These are phyloP conservation scores for Brachionus calyciflorus DNA, from an alignment of 1,140 invertebrate species.

Conservation along the genomic window DNA sequence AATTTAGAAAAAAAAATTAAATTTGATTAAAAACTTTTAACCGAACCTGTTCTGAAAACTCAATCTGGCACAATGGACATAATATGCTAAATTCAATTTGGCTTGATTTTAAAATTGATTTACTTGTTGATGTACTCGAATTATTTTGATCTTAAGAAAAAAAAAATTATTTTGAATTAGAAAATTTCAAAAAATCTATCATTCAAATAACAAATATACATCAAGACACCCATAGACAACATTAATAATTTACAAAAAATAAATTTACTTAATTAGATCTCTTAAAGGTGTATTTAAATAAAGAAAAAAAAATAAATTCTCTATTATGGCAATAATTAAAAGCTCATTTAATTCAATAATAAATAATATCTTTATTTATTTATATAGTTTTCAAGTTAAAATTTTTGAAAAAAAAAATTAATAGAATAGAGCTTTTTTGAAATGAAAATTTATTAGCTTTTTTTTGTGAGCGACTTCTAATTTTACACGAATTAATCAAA, in stretches of 20 bases:
- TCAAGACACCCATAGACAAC: conserved; percentile 23
- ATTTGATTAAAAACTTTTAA: background rate
- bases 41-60: background rate
- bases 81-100: background rate
- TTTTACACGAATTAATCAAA: no score
- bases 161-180: conserved; percentile 8
- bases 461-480: no score
- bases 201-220: background rate
- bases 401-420: background rate
- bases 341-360: conserved; percentile 35
- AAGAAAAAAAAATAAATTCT: background rate
- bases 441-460: no score
- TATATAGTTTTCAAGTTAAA: conserved; percentile 30
- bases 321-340: conserved; percentile 24
- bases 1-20: background rate
- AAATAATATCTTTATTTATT: conserved; percentile 35
- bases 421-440: conserved; percentile 3
- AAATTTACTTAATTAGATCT: conserved; percentile 38
- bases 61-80: conserved; percentile 4
- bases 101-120: background rate
- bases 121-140: conserved; percentile 18
- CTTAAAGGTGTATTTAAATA: conserved; percentile 1
- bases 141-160: conserved; percentile 18
- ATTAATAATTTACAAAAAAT: conserved; percentile 39
- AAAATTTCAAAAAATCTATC: background rate